Conservation (phyloP, 2,113 vertebrate genomes). For the Vanacampus margaritifer region DNA sequence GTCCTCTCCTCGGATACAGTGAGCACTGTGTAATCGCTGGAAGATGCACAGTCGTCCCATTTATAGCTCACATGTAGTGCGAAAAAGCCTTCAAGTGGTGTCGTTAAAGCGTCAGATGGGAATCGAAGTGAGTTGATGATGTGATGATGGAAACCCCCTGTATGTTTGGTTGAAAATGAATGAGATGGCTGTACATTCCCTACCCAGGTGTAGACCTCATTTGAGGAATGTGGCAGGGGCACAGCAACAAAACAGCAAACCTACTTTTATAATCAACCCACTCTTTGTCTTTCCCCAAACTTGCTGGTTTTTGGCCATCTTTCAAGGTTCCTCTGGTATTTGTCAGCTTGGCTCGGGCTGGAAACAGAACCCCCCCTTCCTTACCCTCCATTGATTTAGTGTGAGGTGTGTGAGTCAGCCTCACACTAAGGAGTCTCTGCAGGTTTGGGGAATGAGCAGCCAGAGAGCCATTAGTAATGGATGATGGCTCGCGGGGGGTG, state of each 20-base stretch:
- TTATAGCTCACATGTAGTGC: slow-evolving; percentile 19
- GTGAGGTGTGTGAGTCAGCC: slow-evolving; percentile 21
- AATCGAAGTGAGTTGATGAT: slow-evolving; percentile 35
- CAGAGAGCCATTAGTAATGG: slow-evolving; percentile 36
- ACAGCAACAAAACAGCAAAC: slow-evolving; percentile 15
- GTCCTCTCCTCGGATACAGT: slow-evolving; percentile 30
- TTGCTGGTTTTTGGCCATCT: slow-evolving; percentile 27
- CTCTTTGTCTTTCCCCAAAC: slow-evolving; percentile 8
- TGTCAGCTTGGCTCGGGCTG: slow-evolving; percentile 28
- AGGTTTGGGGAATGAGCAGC: slow-evolving; percentile 28
- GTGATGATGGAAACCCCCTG: slow-evolving; percentile 36
- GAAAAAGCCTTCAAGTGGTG: slow-evolving; percentile 17
- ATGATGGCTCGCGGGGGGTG: slow-evolving; percentile 5
- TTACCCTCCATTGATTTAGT: slow-evolving; percentile 13
- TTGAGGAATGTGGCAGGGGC: slow-evolving; percentile 2
- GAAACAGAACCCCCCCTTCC: slow-evolving; percentile 1
- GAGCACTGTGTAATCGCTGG: slow-evolving; percentile 40
- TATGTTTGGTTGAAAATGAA: slow-evolving; percentile 34
- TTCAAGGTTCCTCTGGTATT: slow-evolving; percentile 38
- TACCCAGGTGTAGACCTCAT: background rate
- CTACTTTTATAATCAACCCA: slow-evolving; percentile 12
- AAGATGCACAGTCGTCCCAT: slow-evolving; percentile 35
- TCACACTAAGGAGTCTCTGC: slow-evolving; percentile 18
- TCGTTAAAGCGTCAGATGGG: slow-evolving; percentile 21
- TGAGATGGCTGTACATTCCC: slow-evolving; percentile 29